Percentiles rank a stretch among this genome's conserved stretches.
phyloP scores from a whole-genome alignment of 2,797 vertebrate genomes.

The Siniperca undulata region DNA sequence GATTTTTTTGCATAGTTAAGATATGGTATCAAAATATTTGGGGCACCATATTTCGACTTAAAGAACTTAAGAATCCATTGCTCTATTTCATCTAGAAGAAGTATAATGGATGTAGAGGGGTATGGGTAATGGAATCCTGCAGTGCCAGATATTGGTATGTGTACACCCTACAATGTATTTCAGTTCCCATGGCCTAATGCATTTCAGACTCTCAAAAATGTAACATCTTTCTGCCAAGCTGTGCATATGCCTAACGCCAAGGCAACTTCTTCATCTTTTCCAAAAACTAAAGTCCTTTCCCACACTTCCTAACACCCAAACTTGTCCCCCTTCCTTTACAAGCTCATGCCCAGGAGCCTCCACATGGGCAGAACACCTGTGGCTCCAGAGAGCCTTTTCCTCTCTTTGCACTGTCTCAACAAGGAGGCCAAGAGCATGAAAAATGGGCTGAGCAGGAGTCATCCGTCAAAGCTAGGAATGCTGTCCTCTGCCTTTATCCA shows the following conservation, averaged over 20 bases:
- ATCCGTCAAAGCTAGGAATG: slow-evolving; percentile 80
- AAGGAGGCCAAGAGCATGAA: slow-evolving; percentile 69
- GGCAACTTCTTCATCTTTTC: slow-evolving; percentile 36
- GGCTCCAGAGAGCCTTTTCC: slow-evolving; percentile 49
- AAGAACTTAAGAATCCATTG: background rate
- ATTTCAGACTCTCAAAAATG: slow-evolving; percentile 21
- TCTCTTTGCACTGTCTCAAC: slow-evolving; percentile 48
- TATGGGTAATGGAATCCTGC: background rate
- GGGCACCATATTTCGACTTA: background rate
- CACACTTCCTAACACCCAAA: slow-evolving; percentile 28
- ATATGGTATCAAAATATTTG: background rate
- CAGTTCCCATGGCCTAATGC: background rate
- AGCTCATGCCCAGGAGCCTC: slow-evolving; percentile 43
- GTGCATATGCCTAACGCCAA: slow-evolving; percentile 4
- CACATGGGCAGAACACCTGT: slow-evolving; percentile 70
- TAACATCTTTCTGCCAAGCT: slow-evolving; percentile 8
- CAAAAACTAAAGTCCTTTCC: slow-evolving; percentile 41
- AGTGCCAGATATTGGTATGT: background rate
- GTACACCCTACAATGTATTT: background rate
- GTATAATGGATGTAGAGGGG: background rate
- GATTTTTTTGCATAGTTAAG: slow-evolving; percentile 35
- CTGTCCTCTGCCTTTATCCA: slow-evolving; percentile 59
- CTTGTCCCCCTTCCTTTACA: slow-evolving; percentile 15
- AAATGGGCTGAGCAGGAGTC: slow-evolving; percentile 67
- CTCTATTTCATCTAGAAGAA: slow-evolving; percentile 1